Base-by-base conservation (phyloP, 2,797 vertebrate genomes). In the Rhabdomys pumilio region DNA sequence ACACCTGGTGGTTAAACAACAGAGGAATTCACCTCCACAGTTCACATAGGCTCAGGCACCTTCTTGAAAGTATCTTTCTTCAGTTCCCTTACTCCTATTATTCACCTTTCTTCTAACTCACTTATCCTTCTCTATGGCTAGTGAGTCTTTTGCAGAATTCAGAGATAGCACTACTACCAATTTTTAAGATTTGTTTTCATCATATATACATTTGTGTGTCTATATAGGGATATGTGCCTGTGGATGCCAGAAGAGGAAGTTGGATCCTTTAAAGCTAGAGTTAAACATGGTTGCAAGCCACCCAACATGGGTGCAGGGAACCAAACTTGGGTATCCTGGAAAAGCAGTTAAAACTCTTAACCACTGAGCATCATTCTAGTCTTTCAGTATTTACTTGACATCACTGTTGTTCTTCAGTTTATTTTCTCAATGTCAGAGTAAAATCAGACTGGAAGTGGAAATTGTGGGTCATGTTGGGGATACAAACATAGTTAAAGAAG, bases 311-410 rank as follows among this genome's bases (percentile, higher is more conserved):
- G 15, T 34, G 50, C 31, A n/a, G 17, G 29, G 50, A 80, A 80
- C 8, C 31, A 34, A 55, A 80, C 77, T 53, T 53, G 29, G 31
- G 22, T 82, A 19, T n/a, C n/a, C 59, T 65, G 38, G 59, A 47
- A 84, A 17, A 34, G 82, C 26, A 84, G 29, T 50, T 34, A 22
- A 41, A 44, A 61, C 19, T 85, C 31, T 50, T 85, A 67, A 50
- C 44, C 6, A 50, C 22, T 50, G 17, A 67, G 19, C 31, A 41
- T 47, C 44, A 34, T 14, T 84, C 82, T 65, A 5, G 61, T 26
- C 44, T 50, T 17, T 50, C 59, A 57, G 10, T 75, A 72, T 96
- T 95, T 93, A 89, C 59, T 94, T 96, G 96, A 87, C 75, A 22
- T 31, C 6, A n/a, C 57, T 44, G 2, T 34, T 65, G 44, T 72